phyloP scores from a whole-genome alignment of 2,888 invertebrate species.

The Heliconius aoede region DNA sequence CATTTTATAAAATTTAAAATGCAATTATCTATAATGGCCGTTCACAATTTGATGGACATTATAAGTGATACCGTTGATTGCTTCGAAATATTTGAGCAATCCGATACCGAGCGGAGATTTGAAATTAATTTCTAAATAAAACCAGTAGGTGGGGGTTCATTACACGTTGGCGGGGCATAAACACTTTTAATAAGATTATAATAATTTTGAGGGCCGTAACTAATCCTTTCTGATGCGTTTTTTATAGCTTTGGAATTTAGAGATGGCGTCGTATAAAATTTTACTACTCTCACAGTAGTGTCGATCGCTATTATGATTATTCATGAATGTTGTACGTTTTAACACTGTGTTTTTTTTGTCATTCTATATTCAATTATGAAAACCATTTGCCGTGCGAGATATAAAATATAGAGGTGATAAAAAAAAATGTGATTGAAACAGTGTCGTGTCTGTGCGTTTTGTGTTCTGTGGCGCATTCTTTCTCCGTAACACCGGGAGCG shows the following conservation, averaged over 20 bases:
- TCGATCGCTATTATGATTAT: constrained; percentile 16
- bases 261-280: constrained; percentile 6
- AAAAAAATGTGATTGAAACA: constrained; percentile 47
- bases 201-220: constrained; percentile 34
- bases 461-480: constrained; percentile 77
- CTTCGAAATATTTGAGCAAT: constrained; percentile 74
- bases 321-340: constrained; percentile 29
- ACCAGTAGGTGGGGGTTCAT: constrained; percentile 30
- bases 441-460: constrained; percentile 65
- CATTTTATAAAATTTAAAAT: constrained; percentile 66
- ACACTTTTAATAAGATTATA: constrained; percentile 46
- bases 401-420: constrained; percentile 47
- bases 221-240: constrained; percentile 44
- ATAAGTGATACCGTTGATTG: constrained; percentile 73
- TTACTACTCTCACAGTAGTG: background rate
- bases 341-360: constrained; percentile 37
- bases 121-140: constrained; percentile 36
- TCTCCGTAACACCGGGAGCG: constrained; percentile 83
- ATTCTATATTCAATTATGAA: constrained; percentile 47
- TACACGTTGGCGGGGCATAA: constrained; percentile 35
- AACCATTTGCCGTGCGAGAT: constrained; percentile 46
- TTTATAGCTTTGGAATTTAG: constrained; percentile 23
- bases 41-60: constrained; percentile 53
- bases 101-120: constrained; percentile 46
- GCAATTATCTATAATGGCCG: constrained; percentile 66